Percentiles rank a stretch among this genome's conserved stretches.
phyloP scores from a whole-genome alignment of 1,140 invertebrate genomes.

The Caerostris darwini region DNA sequence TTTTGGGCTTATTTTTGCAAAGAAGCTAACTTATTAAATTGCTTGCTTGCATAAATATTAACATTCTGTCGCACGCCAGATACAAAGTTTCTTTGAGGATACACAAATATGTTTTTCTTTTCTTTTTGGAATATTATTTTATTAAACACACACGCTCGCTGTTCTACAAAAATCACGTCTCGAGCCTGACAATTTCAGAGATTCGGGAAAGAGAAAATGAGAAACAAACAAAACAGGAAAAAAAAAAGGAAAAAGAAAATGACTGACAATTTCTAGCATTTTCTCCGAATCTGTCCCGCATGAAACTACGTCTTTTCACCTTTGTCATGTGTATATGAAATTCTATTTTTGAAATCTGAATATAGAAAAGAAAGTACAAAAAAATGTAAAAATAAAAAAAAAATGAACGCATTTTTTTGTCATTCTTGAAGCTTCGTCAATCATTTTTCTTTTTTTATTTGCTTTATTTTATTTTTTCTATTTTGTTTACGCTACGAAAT shows the following conservation, averaged over 20 bases:
- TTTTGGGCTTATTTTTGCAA: no score
- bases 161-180: not conserved
- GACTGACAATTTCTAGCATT: not conserved
- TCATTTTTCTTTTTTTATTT: not conserved
- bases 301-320: conserved; percentile 34
- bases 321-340: conserved; percentile 55
- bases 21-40: no score
- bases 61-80: no score
- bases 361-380: not conserved
- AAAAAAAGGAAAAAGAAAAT: not conserved
- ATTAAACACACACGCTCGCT: not conserved
- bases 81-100: no score
- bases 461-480: not conserved
- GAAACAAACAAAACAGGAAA: not conserved
- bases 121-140: not conserved
- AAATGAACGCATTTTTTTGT: not conserved
- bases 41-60: no score
- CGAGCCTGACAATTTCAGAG: not conserved
- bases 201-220: not conserved
- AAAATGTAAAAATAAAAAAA: not conserved
- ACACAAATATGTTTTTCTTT: no score
- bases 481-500: conserved; percentile 13
- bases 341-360: conserved; percentile 55
- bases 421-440: conserved; percentile 13
- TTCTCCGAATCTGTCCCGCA: not conserved